Conservation (phyloP, 2,113 vertebrate species). For the Bubo blakistoni region DNA sequence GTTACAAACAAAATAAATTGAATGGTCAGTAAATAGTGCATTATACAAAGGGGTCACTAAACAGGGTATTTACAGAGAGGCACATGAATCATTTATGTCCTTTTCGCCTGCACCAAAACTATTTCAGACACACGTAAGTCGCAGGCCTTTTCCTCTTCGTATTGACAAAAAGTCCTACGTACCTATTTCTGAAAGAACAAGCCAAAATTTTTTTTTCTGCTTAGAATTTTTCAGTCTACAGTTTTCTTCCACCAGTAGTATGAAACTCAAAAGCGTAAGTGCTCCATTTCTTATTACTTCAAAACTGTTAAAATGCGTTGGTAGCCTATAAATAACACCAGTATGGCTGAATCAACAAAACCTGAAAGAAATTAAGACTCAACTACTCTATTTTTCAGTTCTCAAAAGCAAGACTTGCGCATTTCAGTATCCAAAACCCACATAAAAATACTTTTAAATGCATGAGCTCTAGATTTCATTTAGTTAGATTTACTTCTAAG, state of each 20-base stretch:
- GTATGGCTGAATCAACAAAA: slow-evolving; percentile 2
- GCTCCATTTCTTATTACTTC: background rate
- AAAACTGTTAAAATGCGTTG: background rate
- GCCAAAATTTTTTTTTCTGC: background rate
- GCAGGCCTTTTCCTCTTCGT: background rate
- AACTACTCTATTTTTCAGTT: background rate
- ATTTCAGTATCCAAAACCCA: background rate
- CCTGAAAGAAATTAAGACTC: background rate
- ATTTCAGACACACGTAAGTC: background rate
- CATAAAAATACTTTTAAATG: background rate
- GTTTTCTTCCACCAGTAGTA: slow-evolving; percentile 14
- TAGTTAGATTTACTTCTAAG: background rate
- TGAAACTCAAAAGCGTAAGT: background rate
- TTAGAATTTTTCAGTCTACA: background rate
- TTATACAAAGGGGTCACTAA: background rate
- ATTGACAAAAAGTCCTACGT: background rate
- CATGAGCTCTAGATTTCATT: background rate
- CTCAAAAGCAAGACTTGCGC: background rate
- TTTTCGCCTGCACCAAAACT: background rate
- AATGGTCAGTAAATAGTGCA: background rate
- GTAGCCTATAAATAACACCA: slow-evolving; percentile 1
- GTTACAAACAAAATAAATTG: background rate
- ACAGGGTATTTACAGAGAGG: background rate
- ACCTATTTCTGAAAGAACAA: background rate
- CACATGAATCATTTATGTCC: background rate